A percentile compares a stretch with the other conserved stretches of the same genome.
These are phyloP conservation scores for Trichogramma evanescens DNA, from an alignment of 2,888 invertebrate species.

Conservation along the genomic window DNA sequence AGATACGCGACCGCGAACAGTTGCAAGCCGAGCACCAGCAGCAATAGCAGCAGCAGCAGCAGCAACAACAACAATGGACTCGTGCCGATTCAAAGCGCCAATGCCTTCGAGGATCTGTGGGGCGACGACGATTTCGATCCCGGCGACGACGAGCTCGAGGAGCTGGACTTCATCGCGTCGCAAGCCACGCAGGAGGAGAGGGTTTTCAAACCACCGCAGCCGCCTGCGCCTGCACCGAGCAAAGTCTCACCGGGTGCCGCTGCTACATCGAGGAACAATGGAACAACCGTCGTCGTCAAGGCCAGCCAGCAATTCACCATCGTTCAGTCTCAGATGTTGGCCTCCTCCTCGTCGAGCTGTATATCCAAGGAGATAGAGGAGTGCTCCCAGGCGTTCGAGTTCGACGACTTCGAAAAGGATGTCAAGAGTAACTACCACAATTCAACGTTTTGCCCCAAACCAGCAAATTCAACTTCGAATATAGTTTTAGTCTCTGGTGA, in stretches of 20 bases:
- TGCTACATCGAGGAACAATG: neutral
- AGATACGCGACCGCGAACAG: no score
- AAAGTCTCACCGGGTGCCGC: no score
- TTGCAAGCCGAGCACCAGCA: no score
- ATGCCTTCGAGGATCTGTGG: slow-evolving; percentile 32
- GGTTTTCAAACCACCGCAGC: no score
- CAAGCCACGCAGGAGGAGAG: slow-evolving; percentile 32
- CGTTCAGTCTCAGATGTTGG: slow-evolving; percentile 22
- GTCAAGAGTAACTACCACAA: slow-evolving; percentile 25
- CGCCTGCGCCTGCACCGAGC: no score
- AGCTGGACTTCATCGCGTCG: slow-evolving; percentile 39
- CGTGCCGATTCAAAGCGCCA: neutral
- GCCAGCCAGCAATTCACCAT: neutral
- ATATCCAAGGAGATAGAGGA: slow-evolving; percentile 18
- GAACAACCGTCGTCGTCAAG: slow-evolving; percentile 1
- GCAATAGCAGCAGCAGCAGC: no score
- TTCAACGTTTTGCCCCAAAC: slow-evolving; percentile 29
- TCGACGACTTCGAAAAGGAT: slow-evolving; percentile 29
- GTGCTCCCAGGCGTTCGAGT: slow-evolving; percentile 21
- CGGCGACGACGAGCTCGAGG: slow-evolving; percentile 35
- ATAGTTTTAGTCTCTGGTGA: slow-evolving; percentile 26
- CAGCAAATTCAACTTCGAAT: slow-evolving; percentile 15
- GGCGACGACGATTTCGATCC: slow-evolving; percentile 37
- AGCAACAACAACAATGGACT: no score
- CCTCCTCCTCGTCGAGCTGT: slow-evolving; percentile 17